Evolutionary conservation across 2,888 invertebrate genomes (phyloP), one percentile per base, ranked within the genome.

Genomic region (Ennomos quercinarius): DNA sequence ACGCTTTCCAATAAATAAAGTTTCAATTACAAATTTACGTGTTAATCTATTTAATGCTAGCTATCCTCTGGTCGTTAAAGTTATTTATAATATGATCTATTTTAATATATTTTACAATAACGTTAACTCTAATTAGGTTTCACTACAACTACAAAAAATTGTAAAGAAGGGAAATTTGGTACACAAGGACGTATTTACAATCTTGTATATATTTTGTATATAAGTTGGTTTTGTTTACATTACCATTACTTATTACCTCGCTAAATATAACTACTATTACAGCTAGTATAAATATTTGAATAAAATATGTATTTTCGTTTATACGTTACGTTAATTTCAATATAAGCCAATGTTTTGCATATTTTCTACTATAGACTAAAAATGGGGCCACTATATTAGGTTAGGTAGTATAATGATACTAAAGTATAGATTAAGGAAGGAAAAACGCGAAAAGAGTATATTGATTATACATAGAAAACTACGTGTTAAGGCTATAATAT

Each of bases 131-230:
- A 55, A 34, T 63, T 54, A 45, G 17, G 36, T 43, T 59, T n/a
- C 36, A 54, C 87, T 91, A 91, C 80, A 66, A 55, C 89, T 91
- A 91, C 87, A 82, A 88, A 87, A 60, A 89, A 86, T 90, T 91
- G 91, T 91, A 91, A 89, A 91, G 91, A 91, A 91, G 91, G 84
- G 86, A 86, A 85, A 81, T 87, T 91, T 91, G 88, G 88, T 91
- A 91, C 90, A 91, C 83, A 81, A 84, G 86, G 83, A 85, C 64
- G 66, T 70, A 67, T 82, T 87, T 90, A 91, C 89, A 91, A 70
- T 74, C 84, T 82, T 81, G 79, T 86, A 84, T 86, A 90, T 86
- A 83, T 81, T 85, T 87, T 89, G 89, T 91, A 87, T 90, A 90
- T 89, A 90, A 86, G 86, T 86, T 86, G 85, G 55, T 61, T 61